These are phyloP conservation scores for Andricus quercusramuli DNA, from an alignment of 2,888 invertebrate genomes.

Conservation along the genomic window DNA sequence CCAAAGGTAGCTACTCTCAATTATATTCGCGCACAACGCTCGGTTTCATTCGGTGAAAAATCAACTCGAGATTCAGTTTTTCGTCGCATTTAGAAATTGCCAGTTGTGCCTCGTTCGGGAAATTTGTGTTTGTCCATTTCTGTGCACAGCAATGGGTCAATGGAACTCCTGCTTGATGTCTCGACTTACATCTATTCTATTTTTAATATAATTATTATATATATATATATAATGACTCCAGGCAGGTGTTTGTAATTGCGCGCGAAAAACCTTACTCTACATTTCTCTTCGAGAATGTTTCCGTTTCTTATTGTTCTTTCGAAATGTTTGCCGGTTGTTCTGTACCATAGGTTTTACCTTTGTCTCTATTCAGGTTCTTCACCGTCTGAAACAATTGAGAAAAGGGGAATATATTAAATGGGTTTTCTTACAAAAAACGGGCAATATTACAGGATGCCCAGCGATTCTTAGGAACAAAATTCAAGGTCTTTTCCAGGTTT, in stretches of 20 bases:
- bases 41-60: conserved; percentile 34
- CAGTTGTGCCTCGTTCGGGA: conserved; percentile 60
- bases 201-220: conserved; percentile 65
- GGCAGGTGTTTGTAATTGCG: conserved; percentile 61
- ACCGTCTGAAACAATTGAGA: conserved; percentile 30
- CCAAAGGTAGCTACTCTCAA: background rate
- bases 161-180: conserved; percentile 60
- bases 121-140: conserved; percentile 52
- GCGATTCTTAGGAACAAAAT: no score
- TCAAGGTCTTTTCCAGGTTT: no score
- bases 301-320: conserved; percentile 26
- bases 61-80: conserved; percentile 19
- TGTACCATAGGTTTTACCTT: conserved; percentile 24
- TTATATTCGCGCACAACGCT: conserved; percentile 37
- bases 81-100: conserved; percentile 58
- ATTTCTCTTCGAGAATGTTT: conserved; percentile 24
- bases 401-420: background rate
- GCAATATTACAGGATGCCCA: no score
- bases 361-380: conserved; percentile 41
- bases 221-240: conserved; percentile 61
- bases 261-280: conserved; percentile 37
- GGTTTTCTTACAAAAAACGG: background rate
- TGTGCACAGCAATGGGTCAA: conserved; percentile 50
- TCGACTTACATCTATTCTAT: conserved; percentile 61
- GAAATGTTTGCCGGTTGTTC: conserved; percentile 16